Evolutionary conservation across 2,797 vertebrate genomes (phyloP).

Genomic region (Eleutherodactylus coqui): DNA sequence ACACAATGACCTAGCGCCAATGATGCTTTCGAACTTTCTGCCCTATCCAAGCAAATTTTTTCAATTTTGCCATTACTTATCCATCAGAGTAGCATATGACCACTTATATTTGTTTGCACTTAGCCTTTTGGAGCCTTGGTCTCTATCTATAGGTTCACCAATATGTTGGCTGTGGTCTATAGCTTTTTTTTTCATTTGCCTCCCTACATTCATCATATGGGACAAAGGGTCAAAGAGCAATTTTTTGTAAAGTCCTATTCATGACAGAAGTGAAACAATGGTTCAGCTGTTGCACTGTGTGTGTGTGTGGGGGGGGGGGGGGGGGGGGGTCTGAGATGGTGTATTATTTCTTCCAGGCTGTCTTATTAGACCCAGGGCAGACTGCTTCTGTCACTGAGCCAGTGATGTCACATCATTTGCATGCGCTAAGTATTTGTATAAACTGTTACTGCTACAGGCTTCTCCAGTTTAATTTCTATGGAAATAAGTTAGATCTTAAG

Average conservation of each 20-base stretch:
- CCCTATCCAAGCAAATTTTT: too few relatives aligned
- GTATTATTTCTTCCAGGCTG: constrained; percentile 6
- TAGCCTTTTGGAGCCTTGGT: not conserved
- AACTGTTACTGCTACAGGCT: constrained; percentile 58
- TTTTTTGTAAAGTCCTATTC: not conserved
- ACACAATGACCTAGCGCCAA: too few relatives aligned
- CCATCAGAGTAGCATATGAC: not conserved
- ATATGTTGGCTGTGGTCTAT: not conserved
- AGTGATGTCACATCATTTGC: constrained; percentile 46
- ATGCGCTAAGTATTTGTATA: constrained; percentile 54
- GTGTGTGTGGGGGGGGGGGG: too few relatives aligned
- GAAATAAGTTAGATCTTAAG: constrained; percentile 44
- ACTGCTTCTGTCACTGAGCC: constrained; percentile 17
- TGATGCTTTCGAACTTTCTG: too few relatives aligned
- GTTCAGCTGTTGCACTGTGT: not conserved
- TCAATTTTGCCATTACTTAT: too few relatives aligned
- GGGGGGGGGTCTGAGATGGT: not conserved
- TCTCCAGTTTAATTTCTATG: constrained; percentile 46
- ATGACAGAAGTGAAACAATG: not conserved
- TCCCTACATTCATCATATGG: not conserved
- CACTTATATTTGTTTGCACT: not conserved
- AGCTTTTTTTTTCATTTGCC: not conserved
- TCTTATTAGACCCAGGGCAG: not conserved
- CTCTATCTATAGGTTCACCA: not conserved
- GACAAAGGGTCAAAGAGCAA: not conserved